A percentile compares a stretch with the other conserved stretches of the same genome.
phyloP scores from a whole-genome alignment of 2,797 vertebrate genomes.

The Bradypodion pumilum region DNA sequence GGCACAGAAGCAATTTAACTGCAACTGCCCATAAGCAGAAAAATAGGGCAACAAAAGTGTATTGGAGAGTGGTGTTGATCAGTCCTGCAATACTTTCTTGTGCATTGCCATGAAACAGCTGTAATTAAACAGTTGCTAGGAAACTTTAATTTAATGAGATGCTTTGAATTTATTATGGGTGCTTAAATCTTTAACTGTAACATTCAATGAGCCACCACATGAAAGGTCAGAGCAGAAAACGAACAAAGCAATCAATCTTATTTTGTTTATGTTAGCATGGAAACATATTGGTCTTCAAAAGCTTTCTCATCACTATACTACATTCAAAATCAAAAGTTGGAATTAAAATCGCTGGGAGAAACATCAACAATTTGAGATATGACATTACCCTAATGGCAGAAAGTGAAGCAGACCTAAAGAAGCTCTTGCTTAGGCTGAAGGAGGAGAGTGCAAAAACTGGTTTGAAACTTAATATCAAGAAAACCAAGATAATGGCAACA shows the following conservation, averaged over 20 bases:
- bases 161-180: not conserved
- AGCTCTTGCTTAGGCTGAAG: too few relatives aligned
- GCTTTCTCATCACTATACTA: too few relatives aligned
- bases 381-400: too few relatives aligned
- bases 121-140: not conserved
- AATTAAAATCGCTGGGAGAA: too few relatives aligned
- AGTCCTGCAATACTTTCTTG: not conserved
- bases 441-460: too few relatives aligned
- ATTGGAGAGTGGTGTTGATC: not conserved
- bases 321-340: too few relatives aligned
- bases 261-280: not conserved
- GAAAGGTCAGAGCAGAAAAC: not conserved
- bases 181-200: not conserved
- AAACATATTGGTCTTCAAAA: not conserved
- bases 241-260: not conserved
- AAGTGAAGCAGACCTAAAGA: too few relatives aligned
- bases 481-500: too few relatives aligned
- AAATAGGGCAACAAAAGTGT: not conserved
- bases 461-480: too few relatives aligned
- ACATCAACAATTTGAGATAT: too few relatives aligned
- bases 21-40: too few relatives aligned
- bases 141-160: not conserved
- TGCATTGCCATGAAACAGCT: not conserved
- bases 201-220: not conserved
- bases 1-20: too few relatives aligned